phyloP scores from a whole-genome alignment of 2,113 vertebrate species.

The Macheiramphus alcinus region DNA sequence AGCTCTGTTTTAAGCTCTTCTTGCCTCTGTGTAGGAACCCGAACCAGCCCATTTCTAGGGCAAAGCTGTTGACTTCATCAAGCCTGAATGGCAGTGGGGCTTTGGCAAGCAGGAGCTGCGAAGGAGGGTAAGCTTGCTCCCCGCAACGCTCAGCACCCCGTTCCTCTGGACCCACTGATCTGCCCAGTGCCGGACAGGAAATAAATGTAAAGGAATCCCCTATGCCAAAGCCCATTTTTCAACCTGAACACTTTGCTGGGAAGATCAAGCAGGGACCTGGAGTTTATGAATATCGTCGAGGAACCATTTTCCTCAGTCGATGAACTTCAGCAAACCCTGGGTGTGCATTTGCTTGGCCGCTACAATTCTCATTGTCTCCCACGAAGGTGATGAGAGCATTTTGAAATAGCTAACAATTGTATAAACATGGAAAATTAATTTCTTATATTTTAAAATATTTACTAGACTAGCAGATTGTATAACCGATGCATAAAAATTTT shows the following conservation, averaged over 20 bases:
- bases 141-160: neutral
- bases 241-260: neutral
- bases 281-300: neutral
- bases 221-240: neutral
- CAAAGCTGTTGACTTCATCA: neutral
- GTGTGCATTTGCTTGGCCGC: neutral
- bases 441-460: neutral
- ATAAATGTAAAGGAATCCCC: neutral
- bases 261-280: neutral
- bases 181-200: neutral
- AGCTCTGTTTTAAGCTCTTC: neutral
- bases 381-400: neutral
- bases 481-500: neutral
- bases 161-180: neutral
- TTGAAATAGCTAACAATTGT: neutral
- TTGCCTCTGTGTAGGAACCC: neutral
- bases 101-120: neutral
- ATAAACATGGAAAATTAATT: neutral
- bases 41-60: neutral
- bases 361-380: neutral
- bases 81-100: rapidly evolving
- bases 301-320: neutral
- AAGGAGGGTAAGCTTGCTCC: neutral
- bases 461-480: neutral
- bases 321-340: neutral